Base-by-base conservation (phyloP, 2,113 vertebrate species). In the Microtus ochrogaster region DNA sequence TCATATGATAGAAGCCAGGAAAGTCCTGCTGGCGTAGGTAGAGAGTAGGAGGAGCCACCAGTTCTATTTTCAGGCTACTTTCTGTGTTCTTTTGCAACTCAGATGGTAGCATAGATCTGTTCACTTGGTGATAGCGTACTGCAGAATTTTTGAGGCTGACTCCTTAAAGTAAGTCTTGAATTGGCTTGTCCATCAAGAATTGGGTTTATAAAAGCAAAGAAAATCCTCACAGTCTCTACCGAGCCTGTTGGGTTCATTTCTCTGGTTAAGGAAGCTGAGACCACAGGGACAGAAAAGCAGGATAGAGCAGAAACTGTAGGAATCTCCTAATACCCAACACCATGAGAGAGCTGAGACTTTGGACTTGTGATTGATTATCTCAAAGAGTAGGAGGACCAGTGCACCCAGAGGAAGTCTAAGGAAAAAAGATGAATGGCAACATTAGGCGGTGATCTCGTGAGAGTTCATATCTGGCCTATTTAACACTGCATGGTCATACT, bases 151-250 rank as follows among this genome's bases (percentile, higher is more conserved):
- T 95, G 65, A 0, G 4, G 44, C 68, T 63, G 84, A 22, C 33
- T 41, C 6, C 58, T 91, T 68, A 90, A 91, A 79, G 68, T 90
- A 96, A 92, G 28, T 24, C 17, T 73, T 76, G 9, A 12, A 72
- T 61, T 77, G 16, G 30, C 41, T 77, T 94, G 3, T 17, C 65
- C 73, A 70, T 39, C 7, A 41, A 58, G 44, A 17, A 78, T 41
- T 58, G 49, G 41, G 39, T 39, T 96, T 91, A 19, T 49, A 82
- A 91, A 4, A 91, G 17, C 4, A 72, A 24, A 9, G 28, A 65
- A 47, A 14, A 39, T n/a, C 24, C 72, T 97, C 49, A 44, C 13
- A 89, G 83, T 41, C 44, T 74, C 76, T 90, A 7, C 33, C 65
- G 84, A 33, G 3, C 13, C 16, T 30, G 5, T 7, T 9, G 49